These are phyloP conservation scores for Eulemur rubriventer DNA, from an alignment of 2,797 vertebrate species.

Conservation along the genomic window DNA sequence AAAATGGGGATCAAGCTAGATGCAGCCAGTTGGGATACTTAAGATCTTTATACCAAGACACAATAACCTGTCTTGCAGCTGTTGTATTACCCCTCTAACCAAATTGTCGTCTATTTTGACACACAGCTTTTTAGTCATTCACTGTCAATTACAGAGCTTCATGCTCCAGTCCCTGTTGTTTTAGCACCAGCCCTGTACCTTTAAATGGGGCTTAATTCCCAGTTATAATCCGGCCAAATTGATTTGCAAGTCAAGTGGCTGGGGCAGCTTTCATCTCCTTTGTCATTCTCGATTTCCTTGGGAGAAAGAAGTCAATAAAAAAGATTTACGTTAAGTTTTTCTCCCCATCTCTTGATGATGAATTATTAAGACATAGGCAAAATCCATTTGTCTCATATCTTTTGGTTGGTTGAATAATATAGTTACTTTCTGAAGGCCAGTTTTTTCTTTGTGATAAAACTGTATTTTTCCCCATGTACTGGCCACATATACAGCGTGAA, in stretches of 20 bases:
- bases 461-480: not conserved
- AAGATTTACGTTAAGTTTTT: not conserved
- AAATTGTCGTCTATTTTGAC: conserved; percentile 6
- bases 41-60: conserved; percentile 40
- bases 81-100: not conserved
- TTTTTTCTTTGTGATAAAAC: conserved; percentile 25
- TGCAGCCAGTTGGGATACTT: conserved; percentile 8
- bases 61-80: not conserved
- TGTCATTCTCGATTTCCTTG: conserved; percentile 41
- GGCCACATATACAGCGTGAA: conserved; percentile 18
- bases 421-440: not conserved
- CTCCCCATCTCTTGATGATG: not conserved
- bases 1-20: conserved; percentile 18
- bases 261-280: conserved; percentile 18
- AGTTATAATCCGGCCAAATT: conserved; percentile 46
- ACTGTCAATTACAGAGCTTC: conserved; percentile 22
- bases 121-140: conserved; percentile 20
- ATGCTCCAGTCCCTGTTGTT: conserved; percentile 40
- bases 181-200: conserved; percentile 31
- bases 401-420: conserved; percentile 43
- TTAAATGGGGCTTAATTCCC: conserved; percentile 59
- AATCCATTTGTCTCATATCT: conserved; percentile 8
- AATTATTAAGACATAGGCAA: conserved; percentile 52
- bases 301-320: conserved; percentile 41
- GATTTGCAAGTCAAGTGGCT: conserved; percentile 63